A percentile compares a stretch with the other conserved stretches of the same genome.
Conservation (phyloP, 2,888 invertebrate species). For the Branchipolynoe longqiensis region DNA sequence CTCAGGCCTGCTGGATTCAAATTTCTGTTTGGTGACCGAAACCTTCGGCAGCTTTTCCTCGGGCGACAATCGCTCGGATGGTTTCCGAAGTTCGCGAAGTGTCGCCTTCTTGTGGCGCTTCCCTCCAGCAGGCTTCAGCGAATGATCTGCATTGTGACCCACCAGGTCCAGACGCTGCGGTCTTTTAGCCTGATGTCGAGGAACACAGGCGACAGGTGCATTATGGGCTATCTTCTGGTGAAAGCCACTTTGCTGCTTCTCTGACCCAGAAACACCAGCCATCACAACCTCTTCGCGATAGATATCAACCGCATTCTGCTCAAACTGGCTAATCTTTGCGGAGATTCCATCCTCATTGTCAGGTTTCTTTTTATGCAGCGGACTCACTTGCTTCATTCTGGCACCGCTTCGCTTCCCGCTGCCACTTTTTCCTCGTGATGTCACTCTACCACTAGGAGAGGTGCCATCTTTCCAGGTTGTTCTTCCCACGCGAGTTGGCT, state of each 20-base stretch:
- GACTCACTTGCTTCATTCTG: not conserved
- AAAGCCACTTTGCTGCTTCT: constrained; percentile 22
- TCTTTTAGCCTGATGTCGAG: constrained; percentile 29
- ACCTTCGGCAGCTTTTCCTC: constrained; percentile 34
- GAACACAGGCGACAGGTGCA: not conserved
- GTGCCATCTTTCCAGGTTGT: not conserved
- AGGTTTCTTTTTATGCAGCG: constrained; percentile 19
- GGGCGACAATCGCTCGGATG: constrained; percentile 15
- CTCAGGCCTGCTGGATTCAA: not conserved
- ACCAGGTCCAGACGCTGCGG: constrained; percentile 7
- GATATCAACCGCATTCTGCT: constrained; percentile 15
- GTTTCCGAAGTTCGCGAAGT: not conserved
- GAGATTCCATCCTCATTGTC: constrained; percentile 10
- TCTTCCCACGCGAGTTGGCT: not conserved
- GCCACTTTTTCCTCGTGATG: not conserved
- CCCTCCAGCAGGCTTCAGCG: not conserved
- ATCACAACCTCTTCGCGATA: not conserved
- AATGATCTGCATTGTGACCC: not conserved
- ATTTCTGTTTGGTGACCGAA: constrained; percentile 2
- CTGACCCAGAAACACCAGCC: not conserved
- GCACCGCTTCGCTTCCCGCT: not conserved
- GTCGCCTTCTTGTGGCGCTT: not conserved
- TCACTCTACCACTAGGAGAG: not conserved
- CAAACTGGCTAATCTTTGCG: constrained; percentile 38
- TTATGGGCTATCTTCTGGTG: constrained; percentile 18